phyloP scores from a whole-genome alignment of 2,888 invertebrate genomes.

The Trissolcus brochymenae region DNA sequence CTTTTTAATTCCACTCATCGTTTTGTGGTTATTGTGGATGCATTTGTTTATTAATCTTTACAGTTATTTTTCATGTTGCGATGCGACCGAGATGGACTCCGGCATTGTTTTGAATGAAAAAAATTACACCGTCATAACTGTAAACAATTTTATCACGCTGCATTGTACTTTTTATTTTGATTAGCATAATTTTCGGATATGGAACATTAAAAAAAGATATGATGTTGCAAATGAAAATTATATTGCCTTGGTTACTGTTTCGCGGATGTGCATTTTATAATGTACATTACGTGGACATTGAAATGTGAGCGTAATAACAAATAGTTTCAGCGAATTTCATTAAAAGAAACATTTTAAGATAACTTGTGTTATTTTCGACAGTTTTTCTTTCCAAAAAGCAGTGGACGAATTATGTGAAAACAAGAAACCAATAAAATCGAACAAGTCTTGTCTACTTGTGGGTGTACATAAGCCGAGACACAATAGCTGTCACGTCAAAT shows the following conservation, averaged over 20 bases:
- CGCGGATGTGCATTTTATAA: background rate
- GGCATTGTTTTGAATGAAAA: background rate
- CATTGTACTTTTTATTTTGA: too few relatives aligned
- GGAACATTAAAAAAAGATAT: too few relatives aligned
- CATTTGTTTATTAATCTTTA: conserved; percentile 31
- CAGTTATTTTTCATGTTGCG: conserved; percentile 12
- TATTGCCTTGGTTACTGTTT: background rate
- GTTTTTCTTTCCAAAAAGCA: conserved; percentile 35
- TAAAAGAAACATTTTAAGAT: too few relatives aligned
- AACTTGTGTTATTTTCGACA: background rate
- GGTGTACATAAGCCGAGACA: conserved; percentile 50
- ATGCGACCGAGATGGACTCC: background rate
- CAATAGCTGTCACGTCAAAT: conserved; percentile 42
- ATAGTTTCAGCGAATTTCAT: too few relatives aligned
- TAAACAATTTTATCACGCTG: background rate
- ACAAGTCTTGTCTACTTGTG: conserved; percentile 39
- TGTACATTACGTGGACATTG: conserved; percentile 16
- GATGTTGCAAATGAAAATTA: too few relatives aligned
- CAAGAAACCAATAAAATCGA: conserved; percentile 48
- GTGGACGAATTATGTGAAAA: conserved; percentile 35
- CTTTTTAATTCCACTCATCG: conserved; percentile 19
- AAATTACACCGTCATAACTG: background rate
- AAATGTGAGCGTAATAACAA: too few relatives aligned
- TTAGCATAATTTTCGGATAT: too few relatives aligned
- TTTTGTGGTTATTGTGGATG: conserved; percentile 9